Evolutionary conservation across 2,888 invertebrate genomes (phyloP).

Genomic region (Athetis lepigone): DNA sequence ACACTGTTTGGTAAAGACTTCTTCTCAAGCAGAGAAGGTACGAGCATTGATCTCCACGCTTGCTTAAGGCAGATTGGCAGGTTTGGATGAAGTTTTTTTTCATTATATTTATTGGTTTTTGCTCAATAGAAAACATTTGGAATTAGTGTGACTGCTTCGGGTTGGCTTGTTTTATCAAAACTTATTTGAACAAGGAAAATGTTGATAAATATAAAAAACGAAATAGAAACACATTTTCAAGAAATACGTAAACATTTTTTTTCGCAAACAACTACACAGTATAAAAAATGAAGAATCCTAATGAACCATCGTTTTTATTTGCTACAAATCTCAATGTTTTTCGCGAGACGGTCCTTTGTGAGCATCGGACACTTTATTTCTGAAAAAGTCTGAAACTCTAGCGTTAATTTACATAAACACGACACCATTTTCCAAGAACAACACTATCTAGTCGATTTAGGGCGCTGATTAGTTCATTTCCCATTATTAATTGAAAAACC

Average conservation of each 20-base stretch:
- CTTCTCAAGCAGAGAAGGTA: too few species aligned
- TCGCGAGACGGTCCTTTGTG: slow-evolving; percentile 12
- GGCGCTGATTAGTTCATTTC: slow-evolving; percentile 17
- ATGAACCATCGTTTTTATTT: slow-evolving; percentile 14
- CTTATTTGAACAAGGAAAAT: not conserved
- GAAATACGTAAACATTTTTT: not conserved
- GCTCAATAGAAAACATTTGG: too few species aligned
- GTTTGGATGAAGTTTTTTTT: too few species aligned
- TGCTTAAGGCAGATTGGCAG: too few species aligned
- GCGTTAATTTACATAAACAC: slow-evolving; percentile 51
- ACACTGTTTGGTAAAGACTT: too few species aligned
- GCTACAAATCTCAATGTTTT: slow-evolving; percentile 25
- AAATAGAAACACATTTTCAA: not conserved
- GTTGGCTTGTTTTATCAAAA: not conserved
- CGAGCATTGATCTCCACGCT: too few species aligned
- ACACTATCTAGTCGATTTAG: slow-evolving; percentile 41
- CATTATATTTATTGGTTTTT: too few species aligned
- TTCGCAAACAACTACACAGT: slow-evolving; percentile 1
- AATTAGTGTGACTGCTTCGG: not conserved
- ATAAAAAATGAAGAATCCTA: slow-evolving; percentile 1
- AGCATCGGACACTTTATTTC: slow-evolving; percentile 29
- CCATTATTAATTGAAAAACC: slow-evolving; percentile 12
- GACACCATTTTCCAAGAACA: slow-evolving; percentile 37
- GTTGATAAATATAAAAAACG: not conserved
- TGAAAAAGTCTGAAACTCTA: slow-evolving; percentile 31